A percentile compares a stretch with the other conserved stretches of the same genome.
Evolutionary conservation across 1,140 invertebrate genomes (phyloP).

Genomic region (Macrobrachium nipponense): DNA sequence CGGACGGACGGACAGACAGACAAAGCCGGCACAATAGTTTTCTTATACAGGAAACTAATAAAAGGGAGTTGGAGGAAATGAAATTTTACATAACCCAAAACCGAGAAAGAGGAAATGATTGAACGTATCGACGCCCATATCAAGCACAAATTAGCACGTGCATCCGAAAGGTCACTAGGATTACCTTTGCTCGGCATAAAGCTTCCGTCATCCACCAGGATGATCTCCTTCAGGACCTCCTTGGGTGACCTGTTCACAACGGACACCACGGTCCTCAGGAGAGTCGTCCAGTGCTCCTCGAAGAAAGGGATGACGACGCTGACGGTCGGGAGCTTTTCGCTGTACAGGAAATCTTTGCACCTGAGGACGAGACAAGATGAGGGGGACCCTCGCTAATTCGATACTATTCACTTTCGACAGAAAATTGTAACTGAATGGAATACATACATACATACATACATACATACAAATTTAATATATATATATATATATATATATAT

Average conservation of each 20-base stretch:
- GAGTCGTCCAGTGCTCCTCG: conserved; percentile 76
- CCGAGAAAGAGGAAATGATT: neutral
- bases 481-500: neutral
- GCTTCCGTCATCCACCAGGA: conserved; percentile 80
- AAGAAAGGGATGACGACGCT: conserved; percentile 97
- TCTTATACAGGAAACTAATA: neutral
- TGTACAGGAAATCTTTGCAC: conserved; percentile 82
- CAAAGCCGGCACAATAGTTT: too few species aligned
- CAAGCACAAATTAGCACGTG: neutral
- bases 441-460: neutral
- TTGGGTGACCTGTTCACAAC: conserved; percentile 90
- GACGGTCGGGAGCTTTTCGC: conserved; percentile 85
- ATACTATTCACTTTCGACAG: too few species aligned
- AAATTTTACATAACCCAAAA: neutral
- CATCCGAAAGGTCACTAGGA: neutral
- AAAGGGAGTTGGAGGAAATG: neutral
- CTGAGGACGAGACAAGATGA: conserved; percentile 64
- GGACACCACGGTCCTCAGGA: conserved; percentile 90
- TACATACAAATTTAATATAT: neutral
- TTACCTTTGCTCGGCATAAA: conserved; percentile 77
- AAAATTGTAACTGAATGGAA: too few species aligned
- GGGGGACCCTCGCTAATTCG: too few species aligned
- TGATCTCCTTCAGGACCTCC: conserved; percentile 89
- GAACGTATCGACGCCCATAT: neutral
- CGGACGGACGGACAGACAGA: too few species aligned